A percentile compares a stretch with the other conserved stretches of the same genome.
Evolutionary conservation across 2,797 vertebrate genomes (phyloP).

Genomic region (Lacerta agilis): DNA sequence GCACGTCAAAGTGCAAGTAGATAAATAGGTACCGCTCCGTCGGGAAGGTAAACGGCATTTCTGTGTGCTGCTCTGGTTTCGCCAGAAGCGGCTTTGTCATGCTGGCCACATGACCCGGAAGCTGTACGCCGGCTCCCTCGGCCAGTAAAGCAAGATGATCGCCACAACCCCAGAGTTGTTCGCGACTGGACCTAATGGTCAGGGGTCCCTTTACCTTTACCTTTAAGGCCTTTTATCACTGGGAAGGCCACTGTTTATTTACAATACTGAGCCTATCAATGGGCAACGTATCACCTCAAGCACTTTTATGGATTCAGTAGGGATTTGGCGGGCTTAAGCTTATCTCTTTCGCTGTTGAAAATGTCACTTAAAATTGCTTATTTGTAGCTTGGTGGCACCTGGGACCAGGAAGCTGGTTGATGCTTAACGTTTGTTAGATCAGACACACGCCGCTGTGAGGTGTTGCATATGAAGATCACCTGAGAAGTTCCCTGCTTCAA

Average conservation of each 20-base stretch:
- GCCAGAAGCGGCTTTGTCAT: no score
- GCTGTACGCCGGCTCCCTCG: no score
- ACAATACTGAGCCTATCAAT: neutral
- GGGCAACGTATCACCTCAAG: neutral
- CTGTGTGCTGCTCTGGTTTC: no score
- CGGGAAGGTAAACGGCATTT: no score
- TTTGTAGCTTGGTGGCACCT: neutral
- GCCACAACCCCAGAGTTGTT: no score
- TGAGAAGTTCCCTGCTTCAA: neutral
- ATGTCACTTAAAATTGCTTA: neutral
- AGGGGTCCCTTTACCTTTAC: neutral
- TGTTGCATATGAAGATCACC: neutral
- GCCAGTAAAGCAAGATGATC: no score
- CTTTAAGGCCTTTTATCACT: neutral
- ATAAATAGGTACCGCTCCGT: no score
- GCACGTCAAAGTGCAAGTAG: no score
- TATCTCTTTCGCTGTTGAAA: neutral
- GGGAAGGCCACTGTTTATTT: neutral
- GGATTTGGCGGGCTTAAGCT: neutral
- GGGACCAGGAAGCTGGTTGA: neutral
- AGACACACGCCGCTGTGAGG: neutral
- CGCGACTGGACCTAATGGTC: no score
- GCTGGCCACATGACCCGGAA: no score
- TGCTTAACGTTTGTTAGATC: neutral
- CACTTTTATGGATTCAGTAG: neutral